Evolutionary conservation across 1,140 invertebrate genomes (phyloP).

Genomic region (Papilio glaucus): DNA sequence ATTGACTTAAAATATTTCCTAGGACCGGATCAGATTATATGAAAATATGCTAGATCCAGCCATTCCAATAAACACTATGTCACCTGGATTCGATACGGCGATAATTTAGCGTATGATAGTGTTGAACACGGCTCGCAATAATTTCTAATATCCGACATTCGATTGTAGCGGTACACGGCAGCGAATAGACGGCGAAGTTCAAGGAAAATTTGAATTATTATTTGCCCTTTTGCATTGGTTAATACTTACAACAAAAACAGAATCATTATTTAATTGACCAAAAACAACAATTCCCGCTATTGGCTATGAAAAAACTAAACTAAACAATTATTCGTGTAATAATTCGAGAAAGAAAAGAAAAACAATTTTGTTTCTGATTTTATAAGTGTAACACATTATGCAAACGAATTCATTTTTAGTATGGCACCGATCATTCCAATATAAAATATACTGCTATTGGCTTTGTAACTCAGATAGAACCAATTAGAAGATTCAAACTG

Average conservation of each 20-base stretch:
- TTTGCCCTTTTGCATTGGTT: neutral
- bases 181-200: conserved; percentile 4
- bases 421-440: too few species aligned
- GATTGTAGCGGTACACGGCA: conserved; percentile 17
- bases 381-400: too few species aligned
- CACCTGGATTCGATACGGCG: conserved; percentile 35
- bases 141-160: conserved; percentile 28
- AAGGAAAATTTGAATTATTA: conserved; percentile 33
- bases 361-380: too few species aligned
- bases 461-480: too few species aligned
- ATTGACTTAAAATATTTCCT: conserved; percentile 21
- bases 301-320: too few species aligned
- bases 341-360: too few species aligned
- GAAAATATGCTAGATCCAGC: conserved; percentile 28
- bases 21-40: neutral
- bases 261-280: too few species aligned
- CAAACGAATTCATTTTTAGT: too few species aligned
- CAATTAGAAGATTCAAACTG: too few species aligned
- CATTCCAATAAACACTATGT: conserved; percentile 34
- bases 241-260: neutral
- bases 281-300: too few species aligned
- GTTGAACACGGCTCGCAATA: conserved; percentile 21
- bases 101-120: conserved; percentile 34
- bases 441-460: too few species aligned
- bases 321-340: too few species aligned